A percentile compares a stretch with the other conserved stretches of the same genome.
Evolutionary conservation across 1,140 invertebrate genomes (phyloP).

Genomic region (Saxidomus purpurata): DNA sequence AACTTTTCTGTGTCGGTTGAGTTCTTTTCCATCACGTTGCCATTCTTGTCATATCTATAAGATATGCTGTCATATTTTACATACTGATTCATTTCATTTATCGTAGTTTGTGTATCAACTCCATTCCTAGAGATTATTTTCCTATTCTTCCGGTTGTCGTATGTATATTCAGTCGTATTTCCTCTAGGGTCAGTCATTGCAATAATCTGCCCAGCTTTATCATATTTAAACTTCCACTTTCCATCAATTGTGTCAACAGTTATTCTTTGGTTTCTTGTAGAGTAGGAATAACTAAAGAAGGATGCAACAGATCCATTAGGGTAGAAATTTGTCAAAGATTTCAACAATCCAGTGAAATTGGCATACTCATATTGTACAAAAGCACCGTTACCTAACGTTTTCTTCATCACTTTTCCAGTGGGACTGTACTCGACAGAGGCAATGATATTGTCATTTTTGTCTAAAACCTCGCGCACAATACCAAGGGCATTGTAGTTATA

Average conservation of each 20-base stretch:
- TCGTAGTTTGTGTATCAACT: not conserved
- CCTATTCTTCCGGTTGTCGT: constrained; percentile 38
- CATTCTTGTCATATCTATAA: constrained; percentile 35
- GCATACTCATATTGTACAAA: not conserved
- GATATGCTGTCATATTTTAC: not conserved
- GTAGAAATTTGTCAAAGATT: not conserved
- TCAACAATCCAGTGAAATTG: not conserved
- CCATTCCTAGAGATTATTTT: not conserved
- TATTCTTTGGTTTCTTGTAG: not conserved
- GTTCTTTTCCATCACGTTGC: not conserved
- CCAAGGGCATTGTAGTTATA: not conserved
- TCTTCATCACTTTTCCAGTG: not conserved
- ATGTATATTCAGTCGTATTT: constrained; percentile 11
- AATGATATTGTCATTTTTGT: not conserved
- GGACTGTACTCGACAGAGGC: not conserved
- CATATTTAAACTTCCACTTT: constrained; percentile 35
- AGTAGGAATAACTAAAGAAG: constrained; percentile 20
- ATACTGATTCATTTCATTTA: constrained; percentile 47
- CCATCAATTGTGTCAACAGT: constrained; percentile 10
- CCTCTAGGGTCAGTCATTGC: constrained; percentile 8
- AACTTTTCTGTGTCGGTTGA: not conserved
- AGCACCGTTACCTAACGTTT: constrained; percentile 8
- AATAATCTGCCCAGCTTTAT: constrained; percentile 3
- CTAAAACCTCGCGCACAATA: not conserved
- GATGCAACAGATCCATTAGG: constrained; percentile 29